Base-by-base conservation (phyloP, 1,140 invertebrate species). In the Bursaphelenchus mucronatus region DNA sequence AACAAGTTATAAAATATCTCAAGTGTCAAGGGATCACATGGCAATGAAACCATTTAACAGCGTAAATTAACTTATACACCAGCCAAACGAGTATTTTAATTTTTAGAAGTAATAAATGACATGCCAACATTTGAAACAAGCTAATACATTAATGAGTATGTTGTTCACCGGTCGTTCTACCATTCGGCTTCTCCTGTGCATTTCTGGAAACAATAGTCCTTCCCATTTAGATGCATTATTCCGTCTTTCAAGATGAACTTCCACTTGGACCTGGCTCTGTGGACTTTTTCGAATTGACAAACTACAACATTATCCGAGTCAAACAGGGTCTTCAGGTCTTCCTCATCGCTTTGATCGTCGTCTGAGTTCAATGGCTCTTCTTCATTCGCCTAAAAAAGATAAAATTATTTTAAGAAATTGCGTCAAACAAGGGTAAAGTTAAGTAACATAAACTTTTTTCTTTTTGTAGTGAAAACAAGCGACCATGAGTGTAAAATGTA, bases 201-300 rank as follows among this genome's bases (percentile, higher is more conserved):
- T 85, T 94, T 97, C 84, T 97, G 94, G 84, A 99, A 99, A 70
- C 98, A 92, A 86, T 89, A 97, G 84, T 98, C 95, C 84, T 92
- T 94, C 15, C 94, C 94, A 76, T 89, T 89, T 71, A 99, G 87
- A 85, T 96, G 97, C 95, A 98, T 98, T 66, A 99, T 97, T 52
- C 95, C 95, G 85, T 98, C 94, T 86, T 98, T 99, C 59, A 99
- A 85, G 84, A 94, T 92, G 83, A 98, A 97, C 85, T 97, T 98
- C 95, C 95, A 99, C 83, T 94, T 94, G 81, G 95, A 96, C 77
- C 94, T 88, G 80, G 90, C 94, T 81, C 95, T 87, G 67, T 92
- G 94, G 64, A 97, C 90, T 86, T 97, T 97, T 84, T 97, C 94
- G 86, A 97, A 98, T 82, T 98, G 95, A 82, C 95, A 98, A 41